phyloP scores from a whole-genome alignment of 2,797 vertebrate genomes.

The Acrossocheilus wenchowensis region DNA sequence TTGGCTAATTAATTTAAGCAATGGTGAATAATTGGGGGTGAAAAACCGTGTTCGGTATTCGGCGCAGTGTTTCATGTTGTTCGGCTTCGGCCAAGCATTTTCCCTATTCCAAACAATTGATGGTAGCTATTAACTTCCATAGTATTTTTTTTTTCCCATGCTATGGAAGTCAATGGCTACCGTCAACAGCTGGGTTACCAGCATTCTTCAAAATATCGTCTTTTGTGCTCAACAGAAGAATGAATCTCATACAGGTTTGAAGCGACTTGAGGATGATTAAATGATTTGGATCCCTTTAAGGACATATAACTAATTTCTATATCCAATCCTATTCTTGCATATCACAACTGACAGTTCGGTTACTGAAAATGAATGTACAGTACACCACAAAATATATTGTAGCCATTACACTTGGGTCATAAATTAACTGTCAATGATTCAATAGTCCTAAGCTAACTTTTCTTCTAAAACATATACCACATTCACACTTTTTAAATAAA shows the following conservation, averaged over 20 bases:
- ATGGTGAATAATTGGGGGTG: too few species aligned
- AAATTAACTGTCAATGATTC: background rate
- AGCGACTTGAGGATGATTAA: background rate
- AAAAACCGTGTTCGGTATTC: too few species aligned
- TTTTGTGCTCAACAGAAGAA: background rate
- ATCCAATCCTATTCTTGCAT: background rate
- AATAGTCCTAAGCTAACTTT: background rate
- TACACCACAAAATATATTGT: background rate
- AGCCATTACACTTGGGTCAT: background rate
- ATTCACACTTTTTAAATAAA: background rate
- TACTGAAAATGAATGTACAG: background rate
- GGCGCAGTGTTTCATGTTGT: too few species aligned
- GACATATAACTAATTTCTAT: background rate
- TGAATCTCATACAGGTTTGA: background rate
- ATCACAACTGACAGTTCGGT: background rate
- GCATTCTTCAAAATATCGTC: background rate
- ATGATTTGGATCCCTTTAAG: background rate
- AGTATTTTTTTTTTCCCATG: background rate
- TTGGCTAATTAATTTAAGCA: too few species aligned
- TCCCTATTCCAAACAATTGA: background rate
- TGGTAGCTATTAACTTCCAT: background rate
- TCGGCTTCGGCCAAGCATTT: too few species aligned
- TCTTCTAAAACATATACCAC: conserved; percentile 1
- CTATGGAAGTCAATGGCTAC: background rate
- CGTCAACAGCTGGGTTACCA: background rate